Evolutionary conservation across 2,797 vertebrate species (phyloP).

Genomic region (Alcedo atthis): DNA sequence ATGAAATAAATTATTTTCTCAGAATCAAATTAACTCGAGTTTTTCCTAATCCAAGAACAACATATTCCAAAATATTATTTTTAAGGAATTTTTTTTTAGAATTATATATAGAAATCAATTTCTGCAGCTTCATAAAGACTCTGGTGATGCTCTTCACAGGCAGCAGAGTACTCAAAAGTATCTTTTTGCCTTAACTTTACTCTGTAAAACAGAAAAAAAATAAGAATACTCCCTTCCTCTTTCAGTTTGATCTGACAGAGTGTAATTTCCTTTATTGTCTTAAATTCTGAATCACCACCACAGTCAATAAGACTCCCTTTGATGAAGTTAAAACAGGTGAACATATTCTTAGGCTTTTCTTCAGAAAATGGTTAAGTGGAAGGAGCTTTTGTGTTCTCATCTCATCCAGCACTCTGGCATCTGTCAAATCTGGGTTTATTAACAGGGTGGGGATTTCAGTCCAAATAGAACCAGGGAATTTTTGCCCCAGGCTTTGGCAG

Average conservation of each 20-base stretch:
- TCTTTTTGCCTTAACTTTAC: background rate
- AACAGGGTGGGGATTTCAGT: background rate
- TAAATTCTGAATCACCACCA: background rate
- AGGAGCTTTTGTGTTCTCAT: background rate
- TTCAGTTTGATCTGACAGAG: background rate
- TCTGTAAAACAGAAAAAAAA: background rate
- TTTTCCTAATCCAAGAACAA: background rate
- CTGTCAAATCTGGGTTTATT: conserved; percentile 14
- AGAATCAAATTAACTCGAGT: background rate
- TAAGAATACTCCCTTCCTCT: background rate
- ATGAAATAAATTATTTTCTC: background rate
- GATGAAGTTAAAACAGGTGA: background rate
- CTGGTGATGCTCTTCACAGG: background rate
- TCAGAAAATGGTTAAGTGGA: background rate
- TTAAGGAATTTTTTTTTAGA: background rate
- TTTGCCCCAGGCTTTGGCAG: background rate
- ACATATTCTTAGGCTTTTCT: background rate
- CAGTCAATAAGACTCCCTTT: background rate
- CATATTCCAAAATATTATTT: background rate
- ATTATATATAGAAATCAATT: too few relatives aligned
- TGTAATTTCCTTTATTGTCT: background rate
- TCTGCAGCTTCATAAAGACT: background rate
- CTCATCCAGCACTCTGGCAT: background rate
- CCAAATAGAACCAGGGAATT: background rate
- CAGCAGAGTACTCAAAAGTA: background rate